Evolutionary conservation across 2,888 invertebrate genomes (phyloP).

Genomic region (Onthophagus sagittarius): DNA sequence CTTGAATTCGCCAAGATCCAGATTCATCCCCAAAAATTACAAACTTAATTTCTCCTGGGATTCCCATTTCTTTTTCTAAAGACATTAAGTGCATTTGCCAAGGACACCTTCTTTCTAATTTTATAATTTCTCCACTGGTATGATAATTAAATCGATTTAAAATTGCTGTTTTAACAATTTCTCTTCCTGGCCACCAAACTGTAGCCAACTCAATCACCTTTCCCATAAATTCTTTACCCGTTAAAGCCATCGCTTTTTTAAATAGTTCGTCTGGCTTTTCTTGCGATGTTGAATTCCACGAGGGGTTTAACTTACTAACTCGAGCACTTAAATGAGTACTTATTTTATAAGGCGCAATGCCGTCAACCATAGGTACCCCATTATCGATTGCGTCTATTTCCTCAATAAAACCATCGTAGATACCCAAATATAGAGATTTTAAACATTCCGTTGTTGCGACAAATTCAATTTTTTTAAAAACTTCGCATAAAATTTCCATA

Average conservation of each 20-base stretch:
- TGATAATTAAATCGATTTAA: slow-evolving; percentile 65
- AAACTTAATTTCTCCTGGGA: slow-evolving; percentile 65
- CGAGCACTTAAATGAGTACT: slow-evolving; percentile 73
- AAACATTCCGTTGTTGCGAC: slow-evolving; percentile 53
- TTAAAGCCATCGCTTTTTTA: slow-evolving; percentile 70
- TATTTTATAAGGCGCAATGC: slow-evolving; percentile 72
- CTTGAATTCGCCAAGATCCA: slow-evolving; percentile 78
- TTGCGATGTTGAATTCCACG: slow-evolving; percentile 65
- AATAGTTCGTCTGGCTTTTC: slow-evolving; percentile 62
- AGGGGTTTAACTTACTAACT: slow-evolving; percentile 74
- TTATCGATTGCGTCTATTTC: slow-evolving; percentile 98
- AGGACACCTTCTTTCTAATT: slow-evolving; percentile 69
- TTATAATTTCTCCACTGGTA: slow-evolving; percentile 76
- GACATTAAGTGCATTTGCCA: slow-evolving; percentile 89
- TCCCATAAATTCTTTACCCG: slow-evolving; percentile 75
- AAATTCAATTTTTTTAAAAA: slow-evolving; percentile 51
- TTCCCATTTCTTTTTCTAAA: slow-evolving; percentile 69
- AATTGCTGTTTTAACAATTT: slow-evolving; percentile 70
- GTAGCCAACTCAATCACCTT: slow-evolving; percentile 56
- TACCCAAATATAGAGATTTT: slow-evolving; percentile 58
- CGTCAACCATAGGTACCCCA: slow-evolving; percentile 77
- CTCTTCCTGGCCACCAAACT: slow-evolving; percentile 85
- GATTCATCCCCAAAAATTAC: slow-evolving; percentile 65
- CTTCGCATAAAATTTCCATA: slow-evolving; percentile 64
- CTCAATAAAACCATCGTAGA: slow-evolving; percentile 85